Conservation (phyloP, 2,888 invertebrate species). For the Calliphora vomitoria region DNA sequence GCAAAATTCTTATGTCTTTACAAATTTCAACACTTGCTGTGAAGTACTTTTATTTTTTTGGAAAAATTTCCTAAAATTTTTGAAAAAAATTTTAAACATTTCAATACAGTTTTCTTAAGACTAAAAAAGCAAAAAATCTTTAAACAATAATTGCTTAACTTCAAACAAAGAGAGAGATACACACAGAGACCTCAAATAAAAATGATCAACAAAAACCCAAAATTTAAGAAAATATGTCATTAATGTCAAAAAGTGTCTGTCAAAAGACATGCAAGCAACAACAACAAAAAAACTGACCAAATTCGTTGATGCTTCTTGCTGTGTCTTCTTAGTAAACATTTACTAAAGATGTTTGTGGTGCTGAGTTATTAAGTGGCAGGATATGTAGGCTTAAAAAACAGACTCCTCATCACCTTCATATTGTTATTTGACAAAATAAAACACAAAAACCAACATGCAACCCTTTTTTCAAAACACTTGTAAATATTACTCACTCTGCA, state of each 20-base stretch:
- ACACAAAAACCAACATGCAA: slow-evolving; percentile 25
- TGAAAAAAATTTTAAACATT: too few relatives aligned
- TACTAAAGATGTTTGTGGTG: background rate
- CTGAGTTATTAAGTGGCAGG: slow-evolving; percentile 66
- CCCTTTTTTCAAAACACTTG: slow-evolving; percentile 41
- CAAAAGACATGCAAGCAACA: slow-evolving; percentile 63
- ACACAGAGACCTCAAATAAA: background rate
- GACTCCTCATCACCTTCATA: slow-evolving; percentile 47
- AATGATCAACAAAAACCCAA: background rate
- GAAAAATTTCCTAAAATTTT: too few relatives aligned
- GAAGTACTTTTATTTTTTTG: too few relatives aligned
- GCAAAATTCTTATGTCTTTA: too few relatives aligned
- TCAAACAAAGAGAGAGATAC: too few relatives aligned
- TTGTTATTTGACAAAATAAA: slow-evolving; percentile 17
- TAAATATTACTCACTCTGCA: background rate
- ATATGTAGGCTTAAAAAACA: slow-evolving; percentile 50
- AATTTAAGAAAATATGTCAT: slow-evolving; percentile 51
- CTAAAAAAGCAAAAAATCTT: too few relatives aligned
- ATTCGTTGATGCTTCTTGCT: background rate
- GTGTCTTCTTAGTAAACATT: background rate
- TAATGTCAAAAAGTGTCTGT: slow-evolving; percentile 63
- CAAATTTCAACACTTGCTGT: too few relatives aligned
- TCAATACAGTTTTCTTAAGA: too few relatives aligned
- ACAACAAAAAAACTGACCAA: too few relatives aligned
- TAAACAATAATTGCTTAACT: too few relatives aligned